Conservation (phyloP, 2,797 vertebrate species). For the Hipposideros larvatus region DNA sequence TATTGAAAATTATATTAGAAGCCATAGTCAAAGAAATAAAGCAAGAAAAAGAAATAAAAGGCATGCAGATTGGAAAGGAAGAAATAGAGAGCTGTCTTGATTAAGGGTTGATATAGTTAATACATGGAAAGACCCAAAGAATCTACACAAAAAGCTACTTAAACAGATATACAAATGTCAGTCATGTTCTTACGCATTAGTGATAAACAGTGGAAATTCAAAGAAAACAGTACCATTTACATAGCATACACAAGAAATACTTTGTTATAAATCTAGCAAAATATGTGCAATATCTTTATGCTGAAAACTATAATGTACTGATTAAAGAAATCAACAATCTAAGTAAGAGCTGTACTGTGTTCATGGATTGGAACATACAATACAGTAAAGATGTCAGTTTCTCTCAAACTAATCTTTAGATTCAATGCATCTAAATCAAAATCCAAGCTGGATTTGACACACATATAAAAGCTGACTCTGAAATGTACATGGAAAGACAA, state of each 20-base stretch:
- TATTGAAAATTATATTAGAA: conserved; percentile 18
- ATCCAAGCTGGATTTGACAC: neutral
- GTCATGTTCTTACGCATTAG: neutral
- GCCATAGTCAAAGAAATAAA: neutral
- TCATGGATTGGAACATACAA: neutral
- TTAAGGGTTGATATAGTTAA: neutral
- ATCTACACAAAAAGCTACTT: neutral
- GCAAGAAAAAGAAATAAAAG: neutral
- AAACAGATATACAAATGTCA: neutral
- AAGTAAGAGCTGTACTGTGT: neutral
- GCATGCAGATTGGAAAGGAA: neutral
- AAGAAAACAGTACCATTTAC: neutral
- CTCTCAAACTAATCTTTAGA: neutral
- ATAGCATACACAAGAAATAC: neutral
- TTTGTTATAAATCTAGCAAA: conserved; percentile 9
- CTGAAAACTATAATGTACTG: neutral
- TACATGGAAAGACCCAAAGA: neutral
- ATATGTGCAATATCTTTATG: neutral
- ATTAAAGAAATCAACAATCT: neutral
- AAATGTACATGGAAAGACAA: neutral
- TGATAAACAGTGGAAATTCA: neutral
- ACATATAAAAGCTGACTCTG: neutral
- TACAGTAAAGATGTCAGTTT: neutral
- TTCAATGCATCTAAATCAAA: neutral
- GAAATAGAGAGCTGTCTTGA: neutral